Evolutionary conservation across 92 coral and sea anemone genomes (phyloP).

Genomic region (Umimayanthus chanpuru): DNA sequence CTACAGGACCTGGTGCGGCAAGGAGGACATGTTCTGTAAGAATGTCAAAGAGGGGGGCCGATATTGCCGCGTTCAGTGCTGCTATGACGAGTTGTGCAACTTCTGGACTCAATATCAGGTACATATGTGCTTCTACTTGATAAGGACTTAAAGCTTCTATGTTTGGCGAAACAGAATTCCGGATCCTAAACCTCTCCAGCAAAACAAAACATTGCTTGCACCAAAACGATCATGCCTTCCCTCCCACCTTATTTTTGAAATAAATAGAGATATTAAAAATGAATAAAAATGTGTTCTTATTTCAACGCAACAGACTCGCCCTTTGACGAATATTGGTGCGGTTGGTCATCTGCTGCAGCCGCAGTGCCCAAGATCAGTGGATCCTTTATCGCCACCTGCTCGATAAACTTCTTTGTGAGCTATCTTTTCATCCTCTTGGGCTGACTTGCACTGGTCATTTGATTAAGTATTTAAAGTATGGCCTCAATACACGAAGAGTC

Average conservation of each 20-base stretch:
- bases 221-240: too few relatives aligned
- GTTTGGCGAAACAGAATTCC: too few relatives aligned
- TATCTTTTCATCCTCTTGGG: not conserved
- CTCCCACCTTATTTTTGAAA: too few relatives aligned
- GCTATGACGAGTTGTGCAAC: constrained; percentile 30
- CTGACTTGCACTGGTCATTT: not conserved
- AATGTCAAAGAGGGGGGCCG: constrained; percentile 30
- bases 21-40: constrained; percentile 25
- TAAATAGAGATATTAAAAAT: not conserved
- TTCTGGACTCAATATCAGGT: constrained; percentile 44
- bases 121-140: too few relatives aligned
- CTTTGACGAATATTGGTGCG: not conserved
- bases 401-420: not conserved
- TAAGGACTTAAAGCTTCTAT: not conserved
- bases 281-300: not conserved
- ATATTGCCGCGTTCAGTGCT: constrained; percentile 35
- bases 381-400: not conserved
- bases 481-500: too few relatives aligned
- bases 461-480: too few relatives aligned
- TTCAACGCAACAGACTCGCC: constrained; percentile 17
- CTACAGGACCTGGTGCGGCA: constrained; percentile 32
- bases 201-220: too few relatives aligned
- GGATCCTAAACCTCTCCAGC: too few relatives aligned
- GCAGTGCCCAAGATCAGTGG: not conserved
- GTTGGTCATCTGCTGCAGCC: not conserved